phyloP scores from a whole-genome alignment of 2,888 invertebrate genomes.

The Drosophila longiperda region DNA sequence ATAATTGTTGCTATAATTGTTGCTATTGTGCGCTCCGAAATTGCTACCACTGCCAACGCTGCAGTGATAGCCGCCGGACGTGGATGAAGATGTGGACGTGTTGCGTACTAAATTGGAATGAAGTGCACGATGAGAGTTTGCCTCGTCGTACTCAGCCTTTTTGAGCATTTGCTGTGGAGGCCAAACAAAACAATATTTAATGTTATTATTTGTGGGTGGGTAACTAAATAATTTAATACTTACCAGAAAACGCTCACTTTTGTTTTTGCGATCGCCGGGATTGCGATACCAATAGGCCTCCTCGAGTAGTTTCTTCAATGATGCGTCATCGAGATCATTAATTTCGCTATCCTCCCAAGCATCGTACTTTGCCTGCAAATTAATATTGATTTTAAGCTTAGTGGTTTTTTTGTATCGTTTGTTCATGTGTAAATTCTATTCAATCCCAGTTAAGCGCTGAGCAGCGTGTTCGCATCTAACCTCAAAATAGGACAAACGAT shows the following conservation, averaged over 20 bases:
- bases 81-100: constrained; percentile 71
- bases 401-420: not conserved
- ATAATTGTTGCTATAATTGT: constrained; percentile 27
- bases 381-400: not conserved
- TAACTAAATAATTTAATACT: constrained; percentile 48
- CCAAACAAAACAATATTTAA: not conserved
- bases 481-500: constrained; percentile 29
- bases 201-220: not conserved
- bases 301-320: constrained; percentile 91
- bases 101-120: constrained; percentile 81
- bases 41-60: constrained; percentile 36
- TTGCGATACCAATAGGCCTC: constrained; percentile 94
- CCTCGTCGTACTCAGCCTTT: constrained; percentile 91
- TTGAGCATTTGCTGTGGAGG: constrained; percentile 89
- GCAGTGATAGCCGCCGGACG: constrained; percentile 74
- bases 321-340: constrained; percentile 90
- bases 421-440: not conserved
- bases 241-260: constrained; percentile 93
- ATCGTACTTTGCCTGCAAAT: constrained; percentile 73
- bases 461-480: constrained; percentile 42
- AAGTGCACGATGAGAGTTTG: constrained; percentile 79
- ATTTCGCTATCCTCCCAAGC: constrained; percentile 83
- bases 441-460: not conserved
- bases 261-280: constrained; percentile 93
- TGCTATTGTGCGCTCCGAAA: constrained; percentile 34